Evolutionary conservation across 2,797 vertebrate species (phyloP).

Genomic region (Falco novaeseelandiae): DNA sequence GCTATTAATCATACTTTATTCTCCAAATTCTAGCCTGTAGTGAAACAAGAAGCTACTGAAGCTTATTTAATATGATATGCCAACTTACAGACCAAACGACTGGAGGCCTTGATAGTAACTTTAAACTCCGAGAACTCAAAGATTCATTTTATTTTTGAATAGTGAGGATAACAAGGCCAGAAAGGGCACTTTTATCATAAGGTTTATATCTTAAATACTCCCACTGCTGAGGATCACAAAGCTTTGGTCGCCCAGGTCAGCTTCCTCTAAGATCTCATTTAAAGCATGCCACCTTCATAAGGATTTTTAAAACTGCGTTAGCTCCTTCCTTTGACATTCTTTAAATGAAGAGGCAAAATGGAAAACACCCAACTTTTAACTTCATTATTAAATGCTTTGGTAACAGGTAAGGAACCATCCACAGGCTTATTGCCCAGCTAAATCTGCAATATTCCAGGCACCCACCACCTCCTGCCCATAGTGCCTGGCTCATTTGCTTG

Average conservation of each 20-base stretch:
- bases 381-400: not conserved
- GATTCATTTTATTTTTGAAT: not conserved
- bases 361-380: not conserved
- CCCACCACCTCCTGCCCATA: not conserved
- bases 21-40: not conserved
- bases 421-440: not conserved
- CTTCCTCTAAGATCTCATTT: not conserved
- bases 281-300: not conserved
- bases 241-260: not conserved
- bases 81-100: not conserved
- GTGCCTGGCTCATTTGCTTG: not conserved
- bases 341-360: not conserved
- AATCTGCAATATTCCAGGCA: not conserved
- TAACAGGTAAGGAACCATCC: not conserved
- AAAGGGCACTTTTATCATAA: not conserved
- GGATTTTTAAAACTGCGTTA: not conserved
- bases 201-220: not conserved
- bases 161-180: not conserved
- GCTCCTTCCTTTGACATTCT: not conserved
- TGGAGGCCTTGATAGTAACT: not conserved
- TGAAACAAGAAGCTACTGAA: slow-evolving; percentile 18
- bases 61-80: not conserved
- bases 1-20: not conserved
- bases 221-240: not conserved
- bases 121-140: not conserved